Evolutionary conservation across 2,113 vertebrate species (phyloP).

Genomic region (Scalopus aquaticus): DNA sequence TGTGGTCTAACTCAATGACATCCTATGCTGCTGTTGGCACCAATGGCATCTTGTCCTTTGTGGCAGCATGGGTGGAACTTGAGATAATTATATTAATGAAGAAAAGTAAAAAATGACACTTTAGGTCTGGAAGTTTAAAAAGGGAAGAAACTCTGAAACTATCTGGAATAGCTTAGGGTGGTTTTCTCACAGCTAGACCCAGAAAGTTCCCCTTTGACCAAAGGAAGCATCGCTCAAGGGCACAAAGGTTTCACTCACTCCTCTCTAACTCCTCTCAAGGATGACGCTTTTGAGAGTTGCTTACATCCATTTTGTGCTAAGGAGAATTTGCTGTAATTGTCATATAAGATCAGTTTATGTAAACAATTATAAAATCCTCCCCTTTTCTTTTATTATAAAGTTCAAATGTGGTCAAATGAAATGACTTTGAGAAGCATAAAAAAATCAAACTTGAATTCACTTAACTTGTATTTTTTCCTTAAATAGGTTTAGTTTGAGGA

Average conservation of each 20-base stretch:
- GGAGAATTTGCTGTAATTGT: not conserved
- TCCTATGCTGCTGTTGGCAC: no score
- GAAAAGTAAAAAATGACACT: not conserved
- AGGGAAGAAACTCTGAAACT: not conserved
- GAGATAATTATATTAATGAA: no score
- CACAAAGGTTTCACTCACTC: not conserved
- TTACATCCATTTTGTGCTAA: not conserved
- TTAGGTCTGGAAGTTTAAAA: not conserved
- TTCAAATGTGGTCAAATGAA: not conserved
- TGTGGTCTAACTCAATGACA: no score
- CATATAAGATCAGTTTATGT: not conserved
- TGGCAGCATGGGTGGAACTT: no score
- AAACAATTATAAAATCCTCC: not conserved
- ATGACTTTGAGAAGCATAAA: constrained; percentile 22
- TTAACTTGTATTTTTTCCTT: not conserved
- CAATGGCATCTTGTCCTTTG: no score
- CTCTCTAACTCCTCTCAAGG: not conserved
- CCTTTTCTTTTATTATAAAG: not conserved
- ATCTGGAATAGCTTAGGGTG: not conserved
- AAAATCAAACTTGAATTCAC: not conserved
- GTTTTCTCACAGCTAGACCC: not conserved
- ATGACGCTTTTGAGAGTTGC: not conserved
- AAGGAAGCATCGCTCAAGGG: not conserved
- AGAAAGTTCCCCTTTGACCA: not conserved
- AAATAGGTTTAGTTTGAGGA: not conserved